Percentiles rank a stretch among this genome's conserved stretches.
Evolutionary conservation across 2,113 vertebrate species (phyloP).

Genomic region (Chiloscyllium plagiosum): DNA sequence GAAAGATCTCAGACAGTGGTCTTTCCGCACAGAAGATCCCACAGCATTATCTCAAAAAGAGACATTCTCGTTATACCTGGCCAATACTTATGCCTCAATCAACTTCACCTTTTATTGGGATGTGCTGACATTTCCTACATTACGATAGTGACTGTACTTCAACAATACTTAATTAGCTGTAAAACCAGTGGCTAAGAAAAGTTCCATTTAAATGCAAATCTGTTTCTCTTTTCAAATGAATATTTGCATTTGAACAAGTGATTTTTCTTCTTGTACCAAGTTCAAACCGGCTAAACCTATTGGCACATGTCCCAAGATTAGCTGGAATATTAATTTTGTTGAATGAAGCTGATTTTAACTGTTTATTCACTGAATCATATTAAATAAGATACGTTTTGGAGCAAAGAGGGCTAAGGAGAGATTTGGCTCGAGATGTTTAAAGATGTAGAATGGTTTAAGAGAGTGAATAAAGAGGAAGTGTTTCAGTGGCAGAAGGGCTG

Average conservation of each 20-base stretch:
- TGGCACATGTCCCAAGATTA: not conserved
- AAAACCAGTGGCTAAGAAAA: not conserved
- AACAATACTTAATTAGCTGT: not conserved
- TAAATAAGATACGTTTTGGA: not conserved
- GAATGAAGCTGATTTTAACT: not conserved
- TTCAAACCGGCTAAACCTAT: not conserved
- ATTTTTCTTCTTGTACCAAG: not conserved
- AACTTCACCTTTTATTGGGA: not conserved
- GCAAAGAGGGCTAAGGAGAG: not conserved
- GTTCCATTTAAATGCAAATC: too few relatives aligned
- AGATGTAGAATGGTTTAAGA: not conserved
- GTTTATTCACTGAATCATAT: not conserved
- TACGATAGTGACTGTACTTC: too few relatives aligned
- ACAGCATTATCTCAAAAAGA: not conserved
- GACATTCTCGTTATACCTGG: not conserved
- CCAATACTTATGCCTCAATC: not conserved
- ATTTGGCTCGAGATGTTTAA: not conserved
- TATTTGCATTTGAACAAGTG: not conserved
- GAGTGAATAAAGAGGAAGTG: not conserved
- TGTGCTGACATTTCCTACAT: not conserved
- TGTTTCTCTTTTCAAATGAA: not conserved
- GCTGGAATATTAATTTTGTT: not conserved
- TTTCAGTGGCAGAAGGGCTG: not conserved
- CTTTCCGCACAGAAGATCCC: too few relatives aligned
- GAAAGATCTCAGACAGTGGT: too few relatives aligned